Evolutionary conservation across 2,888 invertebrate genomes (phyloP), one percentile per base, ranked within the genome.

Genomic region (Nebria brevicollis): DNA sequence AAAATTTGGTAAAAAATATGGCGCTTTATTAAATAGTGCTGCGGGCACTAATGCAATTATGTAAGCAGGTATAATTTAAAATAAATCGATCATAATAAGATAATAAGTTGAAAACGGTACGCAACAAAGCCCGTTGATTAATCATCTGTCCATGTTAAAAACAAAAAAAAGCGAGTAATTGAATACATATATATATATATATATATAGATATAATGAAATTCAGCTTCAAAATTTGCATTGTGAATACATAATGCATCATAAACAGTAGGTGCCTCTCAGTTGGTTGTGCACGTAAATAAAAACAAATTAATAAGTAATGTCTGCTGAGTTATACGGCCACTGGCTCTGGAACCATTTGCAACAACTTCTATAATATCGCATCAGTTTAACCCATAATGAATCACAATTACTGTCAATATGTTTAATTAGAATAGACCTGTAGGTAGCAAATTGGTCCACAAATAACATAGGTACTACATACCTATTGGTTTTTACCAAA

Each of bases 351-450:
- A 68, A 75, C 79, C 79, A 79, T 79, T 75, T 79, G 79, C 43
- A 75, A 79, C 75, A 75, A 75, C 68, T 68, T 68, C 54, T 34
- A 75, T 79, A 79, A 79, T 79, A 75, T 79, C 79, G 75, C 75
- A 74, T 75, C 65, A 66, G 75, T 79, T 79, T 75, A 73, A 79
- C 75, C 34, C 2, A 75, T 79, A 79, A 79, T 79, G 75, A 79
- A 79, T 79, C 79, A 79, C 79, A 79, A 79, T 79, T 79, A 79
- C 74, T 79, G 79, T 79, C 79, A 75, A 79, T 79, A 79, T 74
- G 74, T 75, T 75, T 79, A 79, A 79, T 79, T 79, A 79, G 79
- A 79, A 79, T 72, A 15, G 79, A 79, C 79, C 75, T 70, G 68
- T 79, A 75, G 79, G 68, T 79, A 75, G 79, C 75, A 79, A 79